Evolutionary conservation across 2,888 invertebrate genomes (phyloP), one percentile per base, ranked within the genome.

Genomic region (Drosophila stalkeri): DNA sequence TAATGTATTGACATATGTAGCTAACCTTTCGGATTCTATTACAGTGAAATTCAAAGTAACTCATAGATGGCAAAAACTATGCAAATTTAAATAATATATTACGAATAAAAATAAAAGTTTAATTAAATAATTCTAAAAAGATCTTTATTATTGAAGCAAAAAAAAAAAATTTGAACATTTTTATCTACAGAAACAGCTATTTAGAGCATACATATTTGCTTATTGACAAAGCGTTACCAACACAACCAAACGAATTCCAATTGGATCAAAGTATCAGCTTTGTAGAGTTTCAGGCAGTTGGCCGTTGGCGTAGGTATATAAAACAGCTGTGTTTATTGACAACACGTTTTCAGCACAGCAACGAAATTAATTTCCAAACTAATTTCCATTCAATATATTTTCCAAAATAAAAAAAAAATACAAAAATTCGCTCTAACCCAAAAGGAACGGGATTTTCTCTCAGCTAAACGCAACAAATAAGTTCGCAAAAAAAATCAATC

Each of bases 191-290:
- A 47, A 52, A 33, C 47, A 68, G 51, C 27, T 49, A 14, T 52
- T n/a, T 16, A 8, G 4, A 1, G 47, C 57, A 41, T n/a, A 41
- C 35, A n/a, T 8, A 12, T 12, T 2, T 3, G 6, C 2, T 65
- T 76, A 80, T 78, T 77, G 77, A 81, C 64, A 74, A 73, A 73
- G 52, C 79, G 64, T 81, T 70, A 43, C 67, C 69, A 80, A 27
- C 64, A 72, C 65, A 76, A 72, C 76, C 49, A 23, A 35, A 7
- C 43, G 7, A 52, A 16, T 46, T 23, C 14, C 16, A 57, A 33
- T 18, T 18, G 49, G n/a, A 51, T n/a, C 33, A 18, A 0, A 18
- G 11, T 7, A 33, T n/a, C n/a, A 31, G 12, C 18, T 51, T 33
- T 8, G 51, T 33, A 35, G 18, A 20, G 14, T 51, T 51, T 18